Evolutionary conservation across 2,797 vertebrate genomes (phyloP).

Genomic region (Gobionotothen gibberifrons): DNA sequence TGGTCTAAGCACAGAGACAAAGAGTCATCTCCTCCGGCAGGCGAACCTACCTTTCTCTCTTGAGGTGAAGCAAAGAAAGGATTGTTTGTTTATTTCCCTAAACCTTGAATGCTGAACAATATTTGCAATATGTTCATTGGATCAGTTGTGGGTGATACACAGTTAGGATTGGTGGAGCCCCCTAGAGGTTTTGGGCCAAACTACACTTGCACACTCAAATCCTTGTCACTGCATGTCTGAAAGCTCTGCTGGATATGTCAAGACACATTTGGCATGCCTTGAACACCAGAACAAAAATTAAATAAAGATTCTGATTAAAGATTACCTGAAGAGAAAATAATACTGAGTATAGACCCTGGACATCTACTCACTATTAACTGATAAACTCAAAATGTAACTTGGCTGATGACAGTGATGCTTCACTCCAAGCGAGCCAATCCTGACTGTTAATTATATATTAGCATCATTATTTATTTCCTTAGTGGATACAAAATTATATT

Average conservation of each 20-base stretch:
- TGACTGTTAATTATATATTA: not conserved
- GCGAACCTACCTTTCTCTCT: not conserved
- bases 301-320: not conserved
- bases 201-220: constrained; percentile 14
- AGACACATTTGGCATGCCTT: not conserved
- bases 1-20: not conserved
- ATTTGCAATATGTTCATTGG: not conserved
- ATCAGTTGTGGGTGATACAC: not conserved
- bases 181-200: constrained; percentile 28
- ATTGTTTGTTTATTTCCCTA: not conserved
- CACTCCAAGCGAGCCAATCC: not conserved
- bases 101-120: not conserved
- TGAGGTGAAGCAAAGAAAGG: not conserved
- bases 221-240: not conserved
- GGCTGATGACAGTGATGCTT: not conserved
- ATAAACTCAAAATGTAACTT: not conserved
- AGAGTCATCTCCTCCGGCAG: not conserved
- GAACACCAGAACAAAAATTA: not conserved
- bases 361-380: not conserved
- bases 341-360: not conserved
- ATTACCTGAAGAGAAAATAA: not conserved
- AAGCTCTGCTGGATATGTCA: not conserved
- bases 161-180: constrained; percentile 34
- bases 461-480: not conserved
- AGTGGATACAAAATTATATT: too few relatives aligned